Evolutionary conservation across 2,888 invertebrate genomes (phyloP), one percentile per base, ranked within the genome.

Genomic region (Theretra japonica): DNA sequence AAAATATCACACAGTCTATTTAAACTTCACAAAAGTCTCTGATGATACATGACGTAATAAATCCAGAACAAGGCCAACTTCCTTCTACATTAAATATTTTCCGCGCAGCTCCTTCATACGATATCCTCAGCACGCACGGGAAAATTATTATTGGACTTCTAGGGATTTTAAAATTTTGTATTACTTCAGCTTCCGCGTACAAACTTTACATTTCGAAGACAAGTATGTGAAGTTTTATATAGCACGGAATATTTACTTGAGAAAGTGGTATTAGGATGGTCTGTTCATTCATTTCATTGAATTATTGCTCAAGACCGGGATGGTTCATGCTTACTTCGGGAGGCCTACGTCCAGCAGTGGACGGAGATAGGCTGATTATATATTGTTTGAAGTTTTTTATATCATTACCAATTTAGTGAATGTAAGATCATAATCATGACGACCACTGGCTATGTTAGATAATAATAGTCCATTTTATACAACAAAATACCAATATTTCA

Each of bases 21-120:
- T 15, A 4, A 33, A 62, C 33, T 30, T 60, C 19, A 41, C 33
- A 21, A n/a, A 62, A 41, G 33, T 62, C 62, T 41, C 21, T 62
- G 33, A 62, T 62, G 62, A 48, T 65, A 65, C 65, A 65, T 17
- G 41, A 48, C 48, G 65, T 48, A 48, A 65, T 65, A 65, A 76
- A 79, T 72, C 75, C 72, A 73, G 79, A 74, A 72, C 77, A 73
- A 69, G 72, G 62, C 74, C 70, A 77, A 80, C 74, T 80, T 77
- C 25, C 73, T 72, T 75, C 72, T 65, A 71, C 65, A 75, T 74
- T 73, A 74, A 77, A 76, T 80, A 74, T 75, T 74, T 74, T 59
- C 72, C 68, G 30, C 69, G 72, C 62, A 65, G 41, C 41, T 75
- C 70, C 62, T 74, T 71, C 73, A 71, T 72, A 70, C 65, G 73